Evolutionary conservation across 1,140 invertebrate species (phyloP), one percentile per base, ranked within the genome.

Genomic region (Drosophila carrolli): DNA sequence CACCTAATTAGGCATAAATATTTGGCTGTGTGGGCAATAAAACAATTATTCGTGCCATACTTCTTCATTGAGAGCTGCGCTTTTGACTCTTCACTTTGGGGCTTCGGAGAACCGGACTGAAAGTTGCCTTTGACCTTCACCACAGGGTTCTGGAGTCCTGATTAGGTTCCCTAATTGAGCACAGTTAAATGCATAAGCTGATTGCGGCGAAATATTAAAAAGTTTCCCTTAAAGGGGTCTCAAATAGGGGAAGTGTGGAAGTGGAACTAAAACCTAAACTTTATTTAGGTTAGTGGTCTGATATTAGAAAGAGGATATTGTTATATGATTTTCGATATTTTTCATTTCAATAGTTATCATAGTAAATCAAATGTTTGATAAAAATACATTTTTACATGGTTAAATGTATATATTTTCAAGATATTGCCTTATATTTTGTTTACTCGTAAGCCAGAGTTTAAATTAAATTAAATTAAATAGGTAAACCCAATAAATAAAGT

Each of bases 1-100:
- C 40, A 60, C 55, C 74, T 63, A 77, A 77, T 77, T 77, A 77
- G 74, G 73, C 74, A 77, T 76, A 77, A 76, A 77, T 77, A 76
- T 76, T 77, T 76, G 43, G 44, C 63, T 76, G 41, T 59, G 63
- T 60, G 55, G 68, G 74, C 74, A 59, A 55, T 68, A 54, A 76
- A 76, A 77, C 63, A 75, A 75, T 75, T 75, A 75, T 75, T 75
- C 61, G 14, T 53, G 19, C 29, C 47, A 60, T 59, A 73, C 67
- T 71, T 71, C 51, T 37, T 27, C 19, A 11, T n/a, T 11, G 46
- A 13, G 53, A 37, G 19, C 65, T 50, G 67, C 44, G 67, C 67
- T 73, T 67, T 59, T 58, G 14, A 37, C 61, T 75, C 47, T 58
- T 75, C 38, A 41, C 19, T 27, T 29, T 5, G 23, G 46, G 19